Evolutionary conservation across 2,797 vertebrate species (phyloP).

Genomic region (Trachurus trachurus): DNA sequence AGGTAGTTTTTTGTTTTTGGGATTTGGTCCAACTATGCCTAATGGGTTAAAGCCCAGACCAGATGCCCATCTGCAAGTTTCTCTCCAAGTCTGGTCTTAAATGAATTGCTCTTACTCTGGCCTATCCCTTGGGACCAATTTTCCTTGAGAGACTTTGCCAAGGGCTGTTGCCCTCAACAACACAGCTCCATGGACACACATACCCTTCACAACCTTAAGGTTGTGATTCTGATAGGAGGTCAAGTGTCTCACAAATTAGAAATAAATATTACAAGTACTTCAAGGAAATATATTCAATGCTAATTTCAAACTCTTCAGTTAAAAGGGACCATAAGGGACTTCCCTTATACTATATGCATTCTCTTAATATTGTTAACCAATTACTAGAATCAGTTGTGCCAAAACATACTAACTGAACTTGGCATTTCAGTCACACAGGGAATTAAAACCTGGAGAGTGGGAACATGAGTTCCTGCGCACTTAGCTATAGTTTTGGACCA

Average conservation of each 20-base stretch:
- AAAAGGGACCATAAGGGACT: neutral
- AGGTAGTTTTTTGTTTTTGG: neutral
- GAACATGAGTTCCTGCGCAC: slow-evolving; percentile 26
- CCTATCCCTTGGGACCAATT: neutral
- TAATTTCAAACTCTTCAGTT: neutral
- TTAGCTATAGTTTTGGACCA: slow-evolving; percentile 32
- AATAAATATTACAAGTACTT: neutral
- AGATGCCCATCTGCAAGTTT: neutral
- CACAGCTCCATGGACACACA: neutral
- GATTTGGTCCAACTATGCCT: neutral
- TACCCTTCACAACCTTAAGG: neutral
- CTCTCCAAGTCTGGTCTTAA: neutral
- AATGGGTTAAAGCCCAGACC: neutral
- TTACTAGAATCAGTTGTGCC: slow-evolving; percentile 12
- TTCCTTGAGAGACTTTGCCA: neutral
- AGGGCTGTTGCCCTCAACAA: neutral
- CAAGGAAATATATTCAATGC: neutral
- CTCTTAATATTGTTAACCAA: slow-evolving; percentile 18
- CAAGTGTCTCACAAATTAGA: neutral
- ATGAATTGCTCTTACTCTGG: too few relatives aligned
- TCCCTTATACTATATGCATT: neutral
- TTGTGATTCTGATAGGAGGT: neutral
- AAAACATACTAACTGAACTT: slow-evolving; percentile 24
- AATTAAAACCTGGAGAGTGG: slow-evolving; percentile 33
- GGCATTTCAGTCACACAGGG: slow-evolving; percentile 19